phyloP scores from a whole-genome alignment of 2,113 vertebrate genomes.

The Macquaria ambigua region DNA sequence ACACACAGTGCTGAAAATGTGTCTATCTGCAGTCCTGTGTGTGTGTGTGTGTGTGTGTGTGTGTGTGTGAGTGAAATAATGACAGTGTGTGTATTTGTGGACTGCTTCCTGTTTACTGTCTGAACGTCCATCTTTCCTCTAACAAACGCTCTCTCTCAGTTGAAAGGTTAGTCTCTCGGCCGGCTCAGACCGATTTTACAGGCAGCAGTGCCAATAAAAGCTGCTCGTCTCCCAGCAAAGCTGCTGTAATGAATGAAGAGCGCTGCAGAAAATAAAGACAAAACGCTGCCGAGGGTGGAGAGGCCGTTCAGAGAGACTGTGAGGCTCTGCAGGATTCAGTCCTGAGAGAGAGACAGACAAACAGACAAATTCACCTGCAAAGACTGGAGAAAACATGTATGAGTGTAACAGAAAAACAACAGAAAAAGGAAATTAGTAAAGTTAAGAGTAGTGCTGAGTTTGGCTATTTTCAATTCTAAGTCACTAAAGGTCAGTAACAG shows the following conservation, averaged over 20 bases:
- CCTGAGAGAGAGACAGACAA: too few relatives aligned
- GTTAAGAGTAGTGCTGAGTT: too few relatives aligned
- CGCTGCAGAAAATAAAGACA: constrained; percentile 32
- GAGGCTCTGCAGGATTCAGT: constrained; percentile 9
- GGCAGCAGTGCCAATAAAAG: constrained; percentile 53
- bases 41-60: constrained; percentile 7
- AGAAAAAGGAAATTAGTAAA: too few relatives aligned
- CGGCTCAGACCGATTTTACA: constrained; percentile 35
- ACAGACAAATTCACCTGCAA: background rate
- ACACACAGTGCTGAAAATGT: constrained; percentile 5
- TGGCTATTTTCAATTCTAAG: too few relatives aligned
- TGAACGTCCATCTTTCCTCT: constrained; percentile 40
- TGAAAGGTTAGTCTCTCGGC: constrained; percentile 54
- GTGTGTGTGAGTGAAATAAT: constrained; percentile 23
- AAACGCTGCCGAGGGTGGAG: background rate
- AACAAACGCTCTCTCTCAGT: constrained; percentile 37
- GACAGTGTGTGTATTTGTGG: constrained; percentile 23
- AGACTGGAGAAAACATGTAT: background rate
- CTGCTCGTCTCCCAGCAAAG: constrained; percentile 34
- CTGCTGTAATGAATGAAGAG: constrained; percentile 48
- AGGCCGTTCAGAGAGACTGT: background rate
- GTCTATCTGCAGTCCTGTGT: constrained; percentile 19
- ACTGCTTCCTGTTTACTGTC: constrained; percentile 48
- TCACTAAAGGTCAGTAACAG: too few relatives aligned
- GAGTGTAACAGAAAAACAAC: too few relatives aligned